phyloP scores from a whole-genome alignment of 2,113 vertebrate species.

The Vulpes ferrilata region DNA sequence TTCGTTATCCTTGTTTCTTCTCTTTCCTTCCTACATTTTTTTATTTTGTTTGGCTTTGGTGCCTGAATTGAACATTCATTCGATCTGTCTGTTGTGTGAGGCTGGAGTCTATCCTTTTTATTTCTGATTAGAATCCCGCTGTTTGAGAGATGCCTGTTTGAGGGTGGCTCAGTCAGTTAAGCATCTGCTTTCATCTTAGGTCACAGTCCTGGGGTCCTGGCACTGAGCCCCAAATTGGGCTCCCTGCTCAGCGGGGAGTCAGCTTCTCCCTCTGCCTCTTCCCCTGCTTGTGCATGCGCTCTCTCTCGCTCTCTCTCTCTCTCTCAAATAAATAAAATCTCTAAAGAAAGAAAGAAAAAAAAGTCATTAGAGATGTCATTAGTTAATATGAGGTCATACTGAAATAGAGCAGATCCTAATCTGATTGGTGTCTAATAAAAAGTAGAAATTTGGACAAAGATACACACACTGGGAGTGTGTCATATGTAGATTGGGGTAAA shows the following conservation, averaged over 20 bases:
- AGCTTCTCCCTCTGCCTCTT: neutral
- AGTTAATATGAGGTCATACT: neutral
- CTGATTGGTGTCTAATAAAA: neutral
- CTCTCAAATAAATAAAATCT: neutral
- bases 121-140: neutral
- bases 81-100: rapidly evolving
- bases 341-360: neutral
- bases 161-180: neutral
- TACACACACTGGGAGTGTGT: rapidly evolving
- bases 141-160: neutral
- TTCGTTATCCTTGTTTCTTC: neutral
- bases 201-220: neutral
- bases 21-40: neutral
- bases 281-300: neutral
- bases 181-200: neutral
- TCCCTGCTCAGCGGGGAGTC: neutral
- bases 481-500: too few species aligned
- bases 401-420: neutral
- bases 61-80: neutral
- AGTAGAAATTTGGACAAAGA: neutral
- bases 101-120: neutral
- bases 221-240: neutral
- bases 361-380: neutral
- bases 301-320: neutral
- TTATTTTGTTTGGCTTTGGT: neutral